Percentiles rank a stretch among this genome's conserved stretches.
Evolutionary conservation across 2,113 vertebrate genomes (phyloP).

Genomic region (Sinocyclocheilus grahami): DNA sequence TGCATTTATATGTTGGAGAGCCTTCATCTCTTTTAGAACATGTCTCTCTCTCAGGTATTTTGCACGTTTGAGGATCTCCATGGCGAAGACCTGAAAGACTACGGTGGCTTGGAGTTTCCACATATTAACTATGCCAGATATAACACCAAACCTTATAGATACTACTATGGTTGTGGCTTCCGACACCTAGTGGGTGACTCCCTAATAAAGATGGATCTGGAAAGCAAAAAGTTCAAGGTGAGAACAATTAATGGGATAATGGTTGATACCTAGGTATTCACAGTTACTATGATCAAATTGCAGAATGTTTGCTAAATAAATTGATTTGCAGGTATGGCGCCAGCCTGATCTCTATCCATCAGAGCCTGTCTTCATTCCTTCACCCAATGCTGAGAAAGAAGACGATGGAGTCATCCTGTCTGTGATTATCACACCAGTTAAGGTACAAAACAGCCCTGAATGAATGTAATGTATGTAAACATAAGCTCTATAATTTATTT

Average conservation of each 20-base stretch:
- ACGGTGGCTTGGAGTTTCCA: slow-evolving; percentile 90
- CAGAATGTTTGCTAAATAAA: slow-evolving; percentile 13
- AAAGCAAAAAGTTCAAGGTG: slow-evolving; percentile 86
- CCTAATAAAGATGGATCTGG: slow-evolving; percentile 87
- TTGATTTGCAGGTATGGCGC: slow-evolving; percentile 80
- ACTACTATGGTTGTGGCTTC: slow-evolving; percentile 91
- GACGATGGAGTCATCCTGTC: slow-evolving; percentile 90
- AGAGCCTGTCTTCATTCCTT: slow-evolving; percentile 89
- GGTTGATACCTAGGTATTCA: background rate
- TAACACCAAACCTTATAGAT: slow-evolving; percentile 82
- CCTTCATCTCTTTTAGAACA: background rate
- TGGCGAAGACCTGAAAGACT: slow-evolving; percentile 75
- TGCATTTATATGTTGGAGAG: background rate
- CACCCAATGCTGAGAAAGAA: slow-evolving; percentile 80
- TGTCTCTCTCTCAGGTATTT: slow-evolving; percentile 78
- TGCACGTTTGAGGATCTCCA: slow-evolving; percentile 86
- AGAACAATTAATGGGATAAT: background rate
- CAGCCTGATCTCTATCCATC: slow-evolving; percentile 88
- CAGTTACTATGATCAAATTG: background rate
- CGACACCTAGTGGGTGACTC: slow-evolving; percentile 87
- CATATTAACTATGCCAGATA: slow-evolving; percentile 85
- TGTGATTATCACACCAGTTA: slow-evolving; percentile 83
- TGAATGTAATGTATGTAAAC: background rate
- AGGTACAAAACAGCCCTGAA: slow-evolving; percentile 73
- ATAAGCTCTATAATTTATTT: background rate